Conservation (phyloP, 2,113 vertebrate species). For the Clupea harengus region DNA sequence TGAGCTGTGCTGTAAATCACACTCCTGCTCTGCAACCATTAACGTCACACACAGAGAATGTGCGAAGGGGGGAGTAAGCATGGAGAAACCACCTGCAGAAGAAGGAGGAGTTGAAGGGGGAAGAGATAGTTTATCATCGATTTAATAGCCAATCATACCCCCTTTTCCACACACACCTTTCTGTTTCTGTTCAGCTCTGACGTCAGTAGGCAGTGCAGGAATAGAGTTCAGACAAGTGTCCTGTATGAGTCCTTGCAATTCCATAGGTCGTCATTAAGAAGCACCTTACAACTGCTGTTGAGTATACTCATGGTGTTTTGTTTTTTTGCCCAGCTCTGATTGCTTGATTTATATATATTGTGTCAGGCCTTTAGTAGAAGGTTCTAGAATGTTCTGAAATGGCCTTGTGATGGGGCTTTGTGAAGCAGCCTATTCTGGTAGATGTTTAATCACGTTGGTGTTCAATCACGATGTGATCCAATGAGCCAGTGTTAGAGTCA, state of each 20-base stretch:
- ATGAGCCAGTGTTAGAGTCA: neutral
- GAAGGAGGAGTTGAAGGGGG: neutral
- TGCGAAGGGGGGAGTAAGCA: constrained; percentile 33
- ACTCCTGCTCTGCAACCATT: constrained; percentile 38
- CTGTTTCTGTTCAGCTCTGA: neutral
- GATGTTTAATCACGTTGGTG: neutral
- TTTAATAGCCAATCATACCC: neutral
- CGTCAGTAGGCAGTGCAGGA: neutral
- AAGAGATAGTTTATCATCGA: neutral
- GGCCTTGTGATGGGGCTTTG: neutral
- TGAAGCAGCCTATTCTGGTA: constrained; percentile 12
- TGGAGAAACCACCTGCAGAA: constrained; percentile 27
- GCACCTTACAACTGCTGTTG: constrained; percentile 54
- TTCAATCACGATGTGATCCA: neutral
- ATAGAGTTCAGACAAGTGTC: neutral
- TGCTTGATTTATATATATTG: neutral
- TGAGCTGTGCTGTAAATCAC: constrained; percentile 60
- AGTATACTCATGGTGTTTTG: constrained; percentile 46
- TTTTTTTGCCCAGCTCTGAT: constrained; percentile 68
- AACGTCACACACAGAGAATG: constrained; percentile 47
- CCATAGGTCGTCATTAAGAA: constrained; percentile 58
- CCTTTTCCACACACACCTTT: neutral
- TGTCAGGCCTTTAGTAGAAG: neutral
- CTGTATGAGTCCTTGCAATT: constrained; percentile 60
- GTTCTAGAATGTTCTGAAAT: neutral